phyloP scores from a whole-genome alignment of 2,888 invertebrate genomes.

The Dasysyrphus albostriatus region DNA sequence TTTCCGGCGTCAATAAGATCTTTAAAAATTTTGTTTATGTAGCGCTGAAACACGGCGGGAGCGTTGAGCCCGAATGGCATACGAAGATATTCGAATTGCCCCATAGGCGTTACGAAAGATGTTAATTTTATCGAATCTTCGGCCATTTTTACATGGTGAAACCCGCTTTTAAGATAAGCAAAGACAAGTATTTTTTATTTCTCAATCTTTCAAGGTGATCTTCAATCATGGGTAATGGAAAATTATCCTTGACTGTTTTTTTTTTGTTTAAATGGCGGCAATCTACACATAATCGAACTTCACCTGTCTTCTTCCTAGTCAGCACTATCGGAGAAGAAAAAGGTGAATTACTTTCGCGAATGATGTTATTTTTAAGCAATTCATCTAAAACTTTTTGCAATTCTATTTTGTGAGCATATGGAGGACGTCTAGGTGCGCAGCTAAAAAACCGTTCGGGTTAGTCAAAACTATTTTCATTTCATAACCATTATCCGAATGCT shows the following conservation, averaged over 20 bases:
- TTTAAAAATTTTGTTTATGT: slow-evolving; percentile 3
- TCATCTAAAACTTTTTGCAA: no score
- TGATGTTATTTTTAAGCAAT: neutral
- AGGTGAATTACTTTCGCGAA: neutral
- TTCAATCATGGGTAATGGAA: neutral
- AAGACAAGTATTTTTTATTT: no score
- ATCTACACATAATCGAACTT: no score
- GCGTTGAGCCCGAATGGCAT: neutral
- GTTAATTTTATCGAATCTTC: neutral
- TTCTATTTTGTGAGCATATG: no score
- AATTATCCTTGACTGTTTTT: neutral
- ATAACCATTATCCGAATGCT: neutral
- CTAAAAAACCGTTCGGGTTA: neutral
- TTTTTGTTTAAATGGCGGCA: neutral
- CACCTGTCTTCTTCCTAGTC: no score
- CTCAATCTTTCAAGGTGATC: neutral
- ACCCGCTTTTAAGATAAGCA: neutral
- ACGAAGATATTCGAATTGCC: neutral
- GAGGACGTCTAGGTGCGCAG: no score
- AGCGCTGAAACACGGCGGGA: neutral
- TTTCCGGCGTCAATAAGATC: neutral
- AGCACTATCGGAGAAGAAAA: neutral
- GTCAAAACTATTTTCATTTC: slow-evolving; percentile 5
- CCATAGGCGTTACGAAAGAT: neutral
- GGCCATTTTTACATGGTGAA: neutral